Conservation (phyloP, 2,888 invertebrate species). For the Anagyrus pseudococci region DNA sequence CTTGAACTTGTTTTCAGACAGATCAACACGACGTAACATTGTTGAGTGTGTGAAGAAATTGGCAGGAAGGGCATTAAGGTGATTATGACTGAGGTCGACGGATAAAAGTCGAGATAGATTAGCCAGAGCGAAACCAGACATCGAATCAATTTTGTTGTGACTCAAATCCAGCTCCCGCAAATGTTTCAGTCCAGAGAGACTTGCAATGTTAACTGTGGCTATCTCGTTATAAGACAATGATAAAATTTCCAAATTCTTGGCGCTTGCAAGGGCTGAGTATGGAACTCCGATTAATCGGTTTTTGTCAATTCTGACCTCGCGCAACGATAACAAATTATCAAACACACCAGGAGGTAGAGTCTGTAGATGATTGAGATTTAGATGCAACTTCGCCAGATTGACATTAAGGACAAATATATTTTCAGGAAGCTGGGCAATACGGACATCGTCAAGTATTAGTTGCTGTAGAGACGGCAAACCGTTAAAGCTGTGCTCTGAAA, state of each 20-base stretch:
- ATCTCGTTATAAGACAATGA: slow-evolving; percentile 74
- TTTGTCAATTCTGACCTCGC: slow-evolving; percentile 75
- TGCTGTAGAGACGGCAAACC: slow-evolving; percentile 81
- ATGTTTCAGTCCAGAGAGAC: slow-evolving; percentile 76
- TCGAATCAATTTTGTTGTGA: slow-evolving; percentile 76
- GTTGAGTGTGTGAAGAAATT: slow-evolving; percentile 82
- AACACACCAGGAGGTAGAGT: slow-evolving; percentile 79
- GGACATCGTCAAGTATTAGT: slow-evolving; percentile 73
- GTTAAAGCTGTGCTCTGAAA: slow-evolving; percentile 76
- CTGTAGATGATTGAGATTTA: slow-evolving; percentile 74
- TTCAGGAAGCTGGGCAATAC: slow-evolving; percentile 74
- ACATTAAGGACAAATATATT: slow-evolving; percentile 78
- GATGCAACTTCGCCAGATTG: slow-evolving; percentile 76
- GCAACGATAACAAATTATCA: slow-evolving; percentile 74
- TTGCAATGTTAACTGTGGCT: slow-evolving; percentile 76
- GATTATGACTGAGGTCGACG: slow-evolving; percentile 79
- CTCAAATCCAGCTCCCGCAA: slow-evolving; percentile 78
- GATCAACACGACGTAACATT: slow-evolving; percentile 75
- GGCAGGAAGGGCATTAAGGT: slow-evolving; percentile 77
- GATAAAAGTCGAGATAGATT: slow-evolving; percentile 77
- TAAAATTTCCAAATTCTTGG: slow-evolving; percentile 76
- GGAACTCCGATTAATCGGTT: slow-evolving; percentile 80
- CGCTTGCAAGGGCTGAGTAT: slow-evolving; percentile 77
- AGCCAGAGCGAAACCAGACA: slow-evolving; percentile 83
- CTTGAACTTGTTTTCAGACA: slow-evolving; percentile 80